Evolutionary conservation across 2,888 invertebrate species (phyloP).

Genomic region (Microdon myrmicae): DNA sequence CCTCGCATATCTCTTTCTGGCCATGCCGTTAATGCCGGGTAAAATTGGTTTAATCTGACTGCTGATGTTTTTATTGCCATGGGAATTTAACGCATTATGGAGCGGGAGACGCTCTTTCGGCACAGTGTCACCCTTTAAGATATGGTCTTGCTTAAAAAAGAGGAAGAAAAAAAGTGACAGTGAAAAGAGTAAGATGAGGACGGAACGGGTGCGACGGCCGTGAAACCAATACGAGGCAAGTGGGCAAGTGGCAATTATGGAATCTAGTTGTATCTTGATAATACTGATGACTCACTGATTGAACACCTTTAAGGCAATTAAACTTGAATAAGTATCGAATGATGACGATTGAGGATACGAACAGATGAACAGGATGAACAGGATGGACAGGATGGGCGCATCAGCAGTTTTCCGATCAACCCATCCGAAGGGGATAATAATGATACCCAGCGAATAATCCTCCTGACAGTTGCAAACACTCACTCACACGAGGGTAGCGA

Average conservation of each 20-base stretch:
- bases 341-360: constrained; percentile 33
- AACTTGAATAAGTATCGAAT: constrained; percentile 24
- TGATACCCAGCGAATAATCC: constrained; percentile 40
- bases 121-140: constrained; percentile 38
- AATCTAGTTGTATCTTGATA: no score
- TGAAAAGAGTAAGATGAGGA: no score
- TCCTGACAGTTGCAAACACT: constrained; percentile 49
- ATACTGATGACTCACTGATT: no score
- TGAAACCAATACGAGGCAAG: no score
- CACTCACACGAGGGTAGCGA: constrained; percentile 21
- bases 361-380: constrained; percentile 18
- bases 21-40: constrained; percentile 34
- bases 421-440: constrained; percentile 23
- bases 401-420: constrained; percentile 41
- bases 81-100: constrained; percentile 51
- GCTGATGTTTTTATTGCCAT: constrained; percentile 52
- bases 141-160: no score
- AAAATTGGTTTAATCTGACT: constrained; percentile 53
- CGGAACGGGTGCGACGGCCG: no score
- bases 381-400: constrained; percentile 29
- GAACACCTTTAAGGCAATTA: constrained; percentile 32
- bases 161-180: no score
- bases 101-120: constrained; percentile 17
- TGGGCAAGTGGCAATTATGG: no score
- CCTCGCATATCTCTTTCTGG: constrained; percentile 15